Conservation (phyloP, 37 sponge, comb jelly and placozoan genomes). For the Spongia lamella region DNA sequence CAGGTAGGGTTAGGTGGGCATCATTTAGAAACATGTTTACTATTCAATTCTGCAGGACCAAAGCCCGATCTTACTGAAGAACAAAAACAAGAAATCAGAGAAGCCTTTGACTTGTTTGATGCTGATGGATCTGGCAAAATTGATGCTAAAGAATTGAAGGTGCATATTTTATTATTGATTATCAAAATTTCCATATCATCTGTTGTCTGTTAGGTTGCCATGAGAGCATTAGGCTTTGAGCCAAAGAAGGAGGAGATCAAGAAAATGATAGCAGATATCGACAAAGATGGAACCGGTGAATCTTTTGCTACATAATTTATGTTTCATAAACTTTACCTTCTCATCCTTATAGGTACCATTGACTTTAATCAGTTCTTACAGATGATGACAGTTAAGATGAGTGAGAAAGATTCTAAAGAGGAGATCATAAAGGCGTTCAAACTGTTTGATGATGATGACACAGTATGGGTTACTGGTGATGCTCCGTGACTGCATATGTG, state of each 20-base stretch:
- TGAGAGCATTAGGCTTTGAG: conserved; percentile 96
- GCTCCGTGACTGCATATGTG: background rate
- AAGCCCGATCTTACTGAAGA: conserved; percentile 95
- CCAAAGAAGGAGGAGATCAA: conserved; percentile 99
- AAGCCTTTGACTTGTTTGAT: conserved; percentile 99
- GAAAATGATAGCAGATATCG: conserved; percentile 92
- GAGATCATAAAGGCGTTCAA: conserved; percentile 96
- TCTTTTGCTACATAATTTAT: background rate
- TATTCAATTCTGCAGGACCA: conserved; percentile 55
- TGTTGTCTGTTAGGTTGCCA: conserved; percentile 74
- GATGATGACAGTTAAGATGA: conserved; percentile 98
- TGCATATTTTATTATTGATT: background rate
- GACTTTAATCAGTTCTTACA: conserved; percentile 97
- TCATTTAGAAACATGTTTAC: background rate
- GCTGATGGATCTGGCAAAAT: conserved; percentile 95
- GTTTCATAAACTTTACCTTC: background rate
- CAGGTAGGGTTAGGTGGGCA: no score
- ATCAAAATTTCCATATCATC: background rate
- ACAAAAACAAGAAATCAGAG: conserved; percentile 96
- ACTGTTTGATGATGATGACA: conserved; percentile 98
- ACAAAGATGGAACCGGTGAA: conserved; percentile 91
- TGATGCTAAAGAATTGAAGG: conserved; percentile 97
- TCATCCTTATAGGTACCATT: conserved; percentile 76
- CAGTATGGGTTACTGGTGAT: no score
- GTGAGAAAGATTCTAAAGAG: conserved; percentile 96